A percentile compares a stretch with the other conserved stretches of the same genome.
Evolutionary conservation across 2,113 vertebrate species (phyloP).

Genomic region (Pollachius pollachius): DNA sequence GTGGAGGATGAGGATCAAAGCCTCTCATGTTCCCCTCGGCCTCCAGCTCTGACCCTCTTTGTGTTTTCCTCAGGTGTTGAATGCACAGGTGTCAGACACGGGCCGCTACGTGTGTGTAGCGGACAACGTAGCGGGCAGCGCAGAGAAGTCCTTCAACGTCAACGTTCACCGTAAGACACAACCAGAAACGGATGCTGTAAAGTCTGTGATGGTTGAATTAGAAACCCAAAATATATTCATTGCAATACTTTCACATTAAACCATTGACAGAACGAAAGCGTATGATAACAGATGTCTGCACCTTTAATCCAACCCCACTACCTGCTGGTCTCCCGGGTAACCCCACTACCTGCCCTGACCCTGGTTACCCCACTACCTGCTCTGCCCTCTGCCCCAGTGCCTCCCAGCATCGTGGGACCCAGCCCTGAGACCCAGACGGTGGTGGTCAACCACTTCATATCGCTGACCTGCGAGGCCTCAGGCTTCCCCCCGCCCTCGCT

Average conservation of each 20-base stretch:
- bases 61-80: conserved; percentile 77
- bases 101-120: conserved; percentile 87
- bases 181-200: too few relatives aligned
- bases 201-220: too few relatives aligned
- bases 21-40: neutral
- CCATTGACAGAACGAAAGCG: too few relatives aligned
- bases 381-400: conserved; percentile 68
- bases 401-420: conserved; percentile 81
- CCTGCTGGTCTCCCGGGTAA: neutral
- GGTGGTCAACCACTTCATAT: conserved; percentile 90
- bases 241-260: too few relatives aligned
- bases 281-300: too few relatives aligned
- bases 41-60: neutral
- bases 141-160: conserved; percentile 90
- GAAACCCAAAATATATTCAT: too few relatives aligned
- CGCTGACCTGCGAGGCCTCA: conserved; percentile 87
- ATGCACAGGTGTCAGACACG: conserved; percentile 83
- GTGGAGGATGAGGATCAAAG: neutral
- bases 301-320: too few relatives aligned
- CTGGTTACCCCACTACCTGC: neutral
- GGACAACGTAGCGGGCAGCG: conserved; percentile 86
- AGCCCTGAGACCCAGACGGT: conserved; percentile 86
- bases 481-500: conserved; percentile 91
- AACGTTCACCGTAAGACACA: conserved; percentile 86
- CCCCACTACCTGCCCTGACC: neutral